phyloP scores from a whole-genome alignment of 1,140 invertebrate genomes.

The Scaptomyza hsui region DNA sequence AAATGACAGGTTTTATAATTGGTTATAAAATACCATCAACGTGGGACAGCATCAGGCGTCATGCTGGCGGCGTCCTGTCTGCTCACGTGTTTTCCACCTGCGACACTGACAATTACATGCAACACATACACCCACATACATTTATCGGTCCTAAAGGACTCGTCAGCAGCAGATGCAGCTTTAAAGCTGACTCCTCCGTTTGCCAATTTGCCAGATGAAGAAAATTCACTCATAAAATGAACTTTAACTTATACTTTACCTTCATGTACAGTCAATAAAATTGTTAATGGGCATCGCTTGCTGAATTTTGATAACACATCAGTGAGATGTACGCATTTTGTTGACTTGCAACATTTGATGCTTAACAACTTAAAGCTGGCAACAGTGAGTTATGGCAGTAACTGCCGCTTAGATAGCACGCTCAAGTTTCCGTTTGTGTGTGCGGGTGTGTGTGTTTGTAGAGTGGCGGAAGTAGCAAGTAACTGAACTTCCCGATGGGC shows the following conservation, averaged over 20 bases:
- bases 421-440: conserved; percentile 41
- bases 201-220: conserved; percentile 18
- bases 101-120: conserved; percentile 37
- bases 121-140: conserved; percentile 11
- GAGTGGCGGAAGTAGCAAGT: conserved; percentile 68
- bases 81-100: conserved; percentile 58
- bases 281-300: conserved; percentile 48
- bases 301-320: conserved; percentile 9
- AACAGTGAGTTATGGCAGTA: conserved; percentile 10
- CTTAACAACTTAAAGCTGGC: conserved; percentile 30
- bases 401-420: conserved; percentile 34
- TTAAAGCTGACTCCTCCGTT: conserved; percentile 37
- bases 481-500: conserved; percentile 67
- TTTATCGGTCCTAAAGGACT: conserved; percentile 17
- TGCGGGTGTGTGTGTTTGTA: conserved; percentile 2
- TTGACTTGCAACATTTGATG: conserved; percentile 15
- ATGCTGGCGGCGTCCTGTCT: conserved; percentile 14
- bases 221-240: conserved; percentile 48
- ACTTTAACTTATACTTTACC: conserved; percentile 26
- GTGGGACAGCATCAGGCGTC: conserved; percentile 36
- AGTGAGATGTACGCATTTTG: not conserved
- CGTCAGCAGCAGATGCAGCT: conserved; percentile 43
- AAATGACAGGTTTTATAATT: conserved; percentile 79
- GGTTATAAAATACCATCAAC: conserved; percentile 78
- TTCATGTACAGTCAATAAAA: conserved; percentile 67